Evolutionary conservation across 2,113 vertebrate genomes (phyloP), one percentile per base, ranked within the genome.

Genomic region (Cavia porcellus): DNA sequence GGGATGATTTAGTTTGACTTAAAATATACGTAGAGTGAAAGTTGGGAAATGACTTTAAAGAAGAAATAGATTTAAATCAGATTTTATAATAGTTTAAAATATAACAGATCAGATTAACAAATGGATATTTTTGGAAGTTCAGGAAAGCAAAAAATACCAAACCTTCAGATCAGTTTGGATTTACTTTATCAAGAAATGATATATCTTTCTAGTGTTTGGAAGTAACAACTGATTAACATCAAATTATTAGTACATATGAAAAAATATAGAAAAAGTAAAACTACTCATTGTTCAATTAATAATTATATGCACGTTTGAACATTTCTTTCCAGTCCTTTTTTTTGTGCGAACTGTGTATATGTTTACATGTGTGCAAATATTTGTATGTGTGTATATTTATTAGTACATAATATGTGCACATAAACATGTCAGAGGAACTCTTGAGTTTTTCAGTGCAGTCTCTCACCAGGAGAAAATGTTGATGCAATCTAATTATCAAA

Each of bases 31-130:
- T 86, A 92, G 59, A 90, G 77, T 85, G 38, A 75, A 93, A 86
- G 62, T 96, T 93, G 75, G 5, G 88, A 93, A 93, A 50, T 90
- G 2, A 66, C 50, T 92, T 89, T 64, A 35, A 74, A 72, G 50
- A 89, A 84, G 42, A 68, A 14, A 38, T 19, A 74, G 38, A 42
- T 94, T 85, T 45, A 75, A 61, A 22, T 70, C 52, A 74, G 4
- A 66, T 62, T 96, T 61, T 85, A 50, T 75, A 57, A 32, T 9
- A 82, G 30, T 42, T 85, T 86, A 90, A 94, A 87, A 55, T n/a
- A 90, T n/a, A 86, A 84, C 3, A 42, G 7, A 80, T 87, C 17
- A 95, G 75, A 94, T 77, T 42, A 87, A 35, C 28, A 84, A 35
- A 2, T 68, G 15, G 17, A 3, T 35, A 85, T 52, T 50, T 75